Base-by-base conservation (phyloP, 2,113 vertebrate species). In the Jaculus jaculus region DNA sequence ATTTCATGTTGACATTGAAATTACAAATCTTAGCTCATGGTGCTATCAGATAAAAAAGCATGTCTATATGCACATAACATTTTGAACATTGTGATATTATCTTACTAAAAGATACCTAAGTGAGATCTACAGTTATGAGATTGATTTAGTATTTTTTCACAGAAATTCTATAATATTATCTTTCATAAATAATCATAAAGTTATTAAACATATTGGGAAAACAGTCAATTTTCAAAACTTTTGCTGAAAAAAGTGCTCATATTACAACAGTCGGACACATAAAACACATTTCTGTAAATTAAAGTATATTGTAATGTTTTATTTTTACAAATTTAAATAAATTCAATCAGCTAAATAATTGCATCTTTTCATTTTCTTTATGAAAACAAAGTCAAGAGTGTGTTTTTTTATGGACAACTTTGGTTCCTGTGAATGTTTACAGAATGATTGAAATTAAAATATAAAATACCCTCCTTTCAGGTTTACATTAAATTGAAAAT, bases 1-100 rank as follows among this genome's bases (percentile, higher is more conserved):
- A 17, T 69, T 81, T 47, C 7, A 73, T 47, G 6, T 84, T 95
- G 6, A 91, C 79, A 88, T 88, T 61, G 93, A 95, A 95, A 82
- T 94, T 86, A 92, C 17, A 84, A 58, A 61, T 92, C 23, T 72
- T 65, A 91, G 28, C 3, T 89, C 63, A 72, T 13, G 75, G 9
- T 74, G 17, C 20, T 28, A 65, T n/a, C 66, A 30, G 75, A 81
- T 34, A 65, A 39, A 79, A 79, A 47, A 72, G 65, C n/a, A 34
- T 51, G 23, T 58, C 32, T 23, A 80, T 23, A 20, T 66, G 5
- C 32, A 78, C 18, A 51, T 69, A 47, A 78, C 47, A 83, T 54
- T 89, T 24, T 84, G 7, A 32, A 9, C 15, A 15, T 94, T 91
- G 86, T 51, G 47, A 39, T 58, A 58, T 71, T 28, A 72, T 87